Evolutionary conservation across 2,888 invertebrate species (phyloP).

Genomic region (Apomyelois bistriatella): DNA sequence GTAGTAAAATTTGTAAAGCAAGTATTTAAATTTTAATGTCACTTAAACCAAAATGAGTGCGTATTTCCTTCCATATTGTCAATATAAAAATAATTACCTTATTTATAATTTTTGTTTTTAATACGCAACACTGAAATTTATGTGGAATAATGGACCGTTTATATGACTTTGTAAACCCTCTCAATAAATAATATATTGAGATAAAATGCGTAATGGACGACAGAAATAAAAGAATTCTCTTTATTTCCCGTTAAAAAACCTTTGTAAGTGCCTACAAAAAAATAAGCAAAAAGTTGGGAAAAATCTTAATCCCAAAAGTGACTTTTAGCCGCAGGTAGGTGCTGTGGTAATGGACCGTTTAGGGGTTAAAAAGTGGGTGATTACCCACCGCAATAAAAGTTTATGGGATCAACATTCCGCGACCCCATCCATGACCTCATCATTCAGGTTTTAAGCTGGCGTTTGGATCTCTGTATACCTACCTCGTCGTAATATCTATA

Average conservation of each 20-base stretch:
- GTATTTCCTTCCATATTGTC: too few relatives aligned
- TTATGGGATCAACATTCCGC: background rate
- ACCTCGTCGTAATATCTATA: too few relatives aligned
- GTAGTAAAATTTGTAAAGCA: too few relatives aligned
- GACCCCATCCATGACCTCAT: constrained; percentile 1
- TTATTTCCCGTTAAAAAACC: background rate
- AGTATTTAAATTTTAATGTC: too few relatives aligned
- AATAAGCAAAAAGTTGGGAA: background rate
- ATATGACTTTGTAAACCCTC: too few relatives aligned
- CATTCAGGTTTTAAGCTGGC: background rate
- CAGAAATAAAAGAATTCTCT: background rate
- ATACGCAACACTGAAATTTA: too few relatives aligned
- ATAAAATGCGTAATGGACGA: background rate
- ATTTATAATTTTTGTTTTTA: too few relatives aligned
- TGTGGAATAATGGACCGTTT: too few relatives aligned
- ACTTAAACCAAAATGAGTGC: too few relatives aligned
- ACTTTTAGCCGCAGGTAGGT: background rate
- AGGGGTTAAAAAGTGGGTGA: constrained; percentile 5
- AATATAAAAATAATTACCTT: background rate
- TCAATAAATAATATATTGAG: too few relatives aligned
- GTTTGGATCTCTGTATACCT: too few relatives aligned
- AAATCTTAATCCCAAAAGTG: background rate
- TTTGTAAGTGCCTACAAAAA: background rate
- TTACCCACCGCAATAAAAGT: constrained; percentile 7
- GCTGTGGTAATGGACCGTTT: background rate